phyloP scores from a whole-genome alignment of 2,888 invertebrate genomes.

The Agrotis puta region DNA sequence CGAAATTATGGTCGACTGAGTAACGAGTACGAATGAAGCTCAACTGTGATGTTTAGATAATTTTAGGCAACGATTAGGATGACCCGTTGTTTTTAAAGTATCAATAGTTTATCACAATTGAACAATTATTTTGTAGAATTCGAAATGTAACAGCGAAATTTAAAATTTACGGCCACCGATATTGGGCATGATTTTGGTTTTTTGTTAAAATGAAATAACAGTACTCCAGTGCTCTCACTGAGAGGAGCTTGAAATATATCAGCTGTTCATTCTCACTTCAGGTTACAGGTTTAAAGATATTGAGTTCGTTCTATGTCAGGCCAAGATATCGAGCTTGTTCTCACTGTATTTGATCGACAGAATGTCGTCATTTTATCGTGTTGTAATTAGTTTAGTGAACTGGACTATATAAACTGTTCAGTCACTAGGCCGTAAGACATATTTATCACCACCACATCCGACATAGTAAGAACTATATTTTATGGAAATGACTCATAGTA shows the following conservation, averaged over 20 bases:
- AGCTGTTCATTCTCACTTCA: background rate
- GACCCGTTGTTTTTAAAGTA: constrained; percentile 64
- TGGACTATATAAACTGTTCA: constrained; percentile 15
- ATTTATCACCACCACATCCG: constrained; percentile 40
- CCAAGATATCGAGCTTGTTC: constrained; percentile 7
- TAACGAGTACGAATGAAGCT: constrained; percentile 68
- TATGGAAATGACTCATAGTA: constrained; percentile 18
- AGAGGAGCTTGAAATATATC: background rate
- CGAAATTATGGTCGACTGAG: constrained; percentile 81
- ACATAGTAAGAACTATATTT: constrained; percentile 16
- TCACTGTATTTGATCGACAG: background rate
- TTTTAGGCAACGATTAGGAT: constrained; percentile 74
- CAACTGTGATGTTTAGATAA: constrained; percentile 83
- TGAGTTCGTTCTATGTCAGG: too few species aligned
- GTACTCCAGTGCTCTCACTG: background rate
- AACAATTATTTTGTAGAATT: constrained; percentile 10
- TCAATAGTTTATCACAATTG: constrained; percentile 55
- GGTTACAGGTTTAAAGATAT: constrained; percentile 6
- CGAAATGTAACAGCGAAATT: constrained; percentile 24
- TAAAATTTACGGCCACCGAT: constrained; percentile 21
- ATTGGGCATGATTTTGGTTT: constrained; percentile 20
- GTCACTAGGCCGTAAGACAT: constrained; percentile 21
- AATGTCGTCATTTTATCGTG: constrained; percentile 25
- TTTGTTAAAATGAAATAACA: constrained; percentile 10
- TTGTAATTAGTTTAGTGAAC: constrained; percentile 22